These are phyloP conservation scores for Corythucha ciliata DNA, from an alignment of 2,888 invertebrate genomes.

Conservation along the genomic window DNA sequence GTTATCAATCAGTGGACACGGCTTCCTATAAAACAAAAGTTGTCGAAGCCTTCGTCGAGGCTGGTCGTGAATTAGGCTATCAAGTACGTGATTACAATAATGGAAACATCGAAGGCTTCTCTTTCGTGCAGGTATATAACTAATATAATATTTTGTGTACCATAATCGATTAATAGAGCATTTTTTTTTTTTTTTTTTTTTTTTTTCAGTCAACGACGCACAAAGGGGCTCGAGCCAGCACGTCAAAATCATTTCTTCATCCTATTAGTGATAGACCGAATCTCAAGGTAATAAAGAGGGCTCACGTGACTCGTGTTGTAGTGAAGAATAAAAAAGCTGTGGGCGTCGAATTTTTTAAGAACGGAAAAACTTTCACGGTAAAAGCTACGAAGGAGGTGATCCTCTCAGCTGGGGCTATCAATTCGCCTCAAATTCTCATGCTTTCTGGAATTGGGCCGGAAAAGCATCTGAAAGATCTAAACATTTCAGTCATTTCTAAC, in stretches of 20 bases:
- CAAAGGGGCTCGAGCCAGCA: slow-evolving; percentile 57
- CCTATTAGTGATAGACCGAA: slow-evolving; percentile 52
- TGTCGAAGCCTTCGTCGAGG: slow-evolving; percentile 53
- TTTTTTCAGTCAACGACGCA: slow-evolving; percentile 47
- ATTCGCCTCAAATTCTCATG: slow-evolving; percentile 68
- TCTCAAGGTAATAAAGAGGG: slow-evolving; percentile 51
- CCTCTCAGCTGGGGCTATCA: slow-evolving; percentile 63
- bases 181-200: slow-evolving; percentile 3
- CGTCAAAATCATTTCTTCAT: slow-evolving; percentile 56
- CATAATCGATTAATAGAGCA: too few relatives aligned
- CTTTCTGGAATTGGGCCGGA: slow-evolving; percentile 65
- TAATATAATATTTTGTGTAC: background rate
- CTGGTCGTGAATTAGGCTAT: slow-evolving; percentile 52
- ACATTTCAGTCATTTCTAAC: slow-evolving; percentile 49
- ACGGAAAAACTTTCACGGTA: slow-evolving; percentile 46
- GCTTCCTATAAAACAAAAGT: slow-evolving; percentile 48
- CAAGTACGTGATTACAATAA: slow-evolving; percentile 54
- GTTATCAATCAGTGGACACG: slow-evolving; percentile 49
- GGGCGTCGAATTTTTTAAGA: slow-evolving; percentile 52
- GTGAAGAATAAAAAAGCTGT: slow-evolving; percentile 50
- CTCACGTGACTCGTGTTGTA: slow-evolving; percentile 51
- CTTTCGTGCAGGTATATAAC: slow-evolving; percentile 45
- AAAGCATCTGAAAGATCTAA: slow-evolving; percentile 47
- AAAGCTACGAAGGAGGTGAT: slow-evolving; percentile 62
- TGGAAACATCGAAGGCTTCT: slow-evolving; percentile 51